phyloP scores from a whole-genome alignment of 2,797 vertebrate genomes.

The Buphagus erythrorhynchus region DNA sequence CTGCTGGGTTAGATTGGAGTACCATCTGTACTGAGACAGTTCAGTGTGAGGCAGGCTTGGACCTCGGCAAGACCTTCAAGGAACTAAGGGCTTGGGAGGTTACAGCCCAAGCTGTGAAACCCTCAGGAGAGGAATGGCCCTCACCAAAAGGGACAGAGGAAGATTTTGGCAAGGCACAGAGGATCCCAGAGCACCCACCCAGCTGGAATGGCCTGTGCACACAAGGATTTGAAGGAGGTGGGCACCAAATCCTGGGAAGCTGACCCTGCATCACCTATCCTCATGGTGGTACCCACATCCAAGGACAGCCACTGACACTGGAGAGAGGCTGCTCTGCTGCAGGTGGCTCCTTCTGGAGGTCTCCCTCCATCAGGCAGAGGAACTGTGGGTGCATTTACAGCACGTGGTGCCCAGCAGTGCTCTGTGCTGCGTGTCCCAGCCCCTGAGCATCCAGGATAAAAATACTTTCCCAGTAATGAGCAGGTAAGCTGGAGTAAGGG shows the following conservation, averaged over 20 bases:
- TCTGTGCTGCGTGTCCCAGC: fast-evolving
- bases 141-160: not conserved
- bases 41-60: not conserved
- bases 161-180: not conserved
- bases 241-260: not conserved
- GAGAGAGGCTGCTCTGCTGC: not conserved
- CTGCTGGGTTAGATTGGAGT: not conserved
- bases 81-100: not conserved
- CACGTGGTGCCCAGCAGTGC: not conserved
- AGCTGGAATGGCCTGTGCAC: not conserved
- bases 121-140: not conserved
- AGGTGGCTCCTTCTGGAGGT: not conserved
- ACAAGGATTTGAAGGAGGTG: not conserved
- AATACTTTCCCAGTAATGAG: not conserved
- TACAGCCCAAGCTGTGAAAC: not conserved
- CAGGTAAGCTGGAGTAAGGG: not conserved
- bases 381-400: fast-evolving
- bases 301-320: not conserved
- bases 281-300: fast-evolving
- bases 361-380: not conserved
- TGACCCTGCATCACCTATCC: not conserved
- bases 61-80: not conserved
- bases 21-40: not conserved
- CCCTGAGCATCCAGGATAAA: not conserved
- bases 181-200: not conserved